These are phyloP conservation scores for Automeris io DNA, from an alignment of 2,888 invertebrate species.

Conservation along the genomic window DNA sequence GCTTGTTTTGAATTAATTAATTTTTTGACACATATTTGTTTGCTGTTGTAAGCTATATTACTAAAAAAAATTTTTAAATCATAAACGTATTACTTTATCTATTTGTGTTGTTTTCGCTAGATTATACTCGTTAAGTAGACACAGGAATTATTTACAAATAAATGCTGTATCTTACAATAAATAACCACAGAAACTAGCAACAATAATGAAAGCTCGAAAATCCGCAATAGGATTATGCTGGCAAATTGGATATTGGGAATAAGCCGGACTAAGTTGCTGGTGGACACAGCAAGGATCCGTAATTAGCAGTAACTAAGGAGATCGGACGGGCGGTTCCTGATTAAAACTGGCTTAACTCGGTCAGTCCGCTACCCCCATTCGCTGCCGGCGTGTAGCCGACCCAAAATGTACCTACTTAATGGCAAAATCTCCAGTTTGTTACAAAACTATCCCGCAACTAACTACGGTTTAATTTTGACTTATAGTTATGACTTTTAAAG, in stretches of 20 bases:
- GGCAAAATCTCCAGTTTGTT: neutral
- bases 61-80: too few relatives aligned
- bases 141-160: too few relatives aligned
- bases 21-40: too few relatives aligned
- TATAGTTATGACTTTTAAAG: slow-evolving; percentile 18
- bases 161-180: too few relatives aligned
- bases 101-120: too few relatives aligned
- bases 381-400: slow-evolving; percentile 24
- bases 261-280: slow-evolving; percentile 58
- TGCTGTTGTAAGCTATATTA: too few relatives aligned
- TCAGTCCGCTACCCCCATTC: slow-evolving; percentile 23
- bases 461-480: neutral
- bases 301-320: slow-evolving; percentile 70
- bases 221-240: slow-evolving; percentile 61
- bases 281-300: slow-evolving; percentile 61
- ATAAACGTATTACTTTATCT: too few relatives aligned
- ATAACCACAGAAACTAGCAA: slow-evolving; percentile 14
- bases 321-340: slow-evolving; percentile 35
- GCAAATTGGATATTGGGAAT: slow-evolving; percentile 67
- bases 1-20: too few relatives aligned
- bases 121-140: too few relatives aligned
- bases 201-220: slow-evolving; percentile 53
- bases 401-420: slow-evolving; percentile 32
- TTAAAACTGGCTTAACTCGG: slow-evolving; percentile 15
- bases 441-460: neutral